Evolutionary conservation across 2,888 invertebrate species (phyloP).

Genomic region (Napeogenes sylphis): DNA sequence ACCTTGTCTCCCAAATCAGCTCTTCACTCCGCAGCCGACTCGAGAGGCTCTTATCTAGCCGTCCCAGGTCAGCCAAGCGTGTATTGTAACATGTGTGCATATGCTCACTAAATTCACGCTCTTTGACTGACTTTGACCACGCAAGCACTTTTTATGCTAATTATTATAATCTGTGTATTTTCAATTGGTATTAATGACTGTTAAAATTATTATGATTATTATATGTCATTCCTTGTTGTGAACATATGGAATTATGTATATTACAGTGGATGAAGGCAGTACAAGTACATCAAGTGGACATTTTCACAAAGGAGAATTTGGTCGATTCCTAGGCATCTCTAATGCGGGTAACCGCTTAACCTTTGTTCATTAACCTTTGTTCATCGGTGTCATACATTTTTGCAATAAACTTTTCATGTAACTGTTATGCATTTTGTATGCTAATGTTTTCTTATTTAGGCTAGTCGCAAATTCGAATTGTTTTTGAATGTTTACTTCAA

Average conservation of each 20-base stretch:
- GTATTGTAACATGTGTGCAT: conserved; percentile 40
- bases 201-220: background rate
- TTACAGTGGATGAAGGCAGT: conserved; percentile 77
- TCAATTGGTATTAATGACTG: conserved; percentile 29
- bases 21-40: conserved; percentile 74
- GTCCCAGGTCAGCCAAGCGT: conserved; percentile 75
- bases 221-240: conserved; percentile 25
- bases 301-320: conserved; percentile 73
- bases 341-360: conserved; percentile 75
- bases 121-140: conserved; percentile 46
- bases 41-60: conserved; percentile 79
- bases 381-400: conserved; percentile 51
- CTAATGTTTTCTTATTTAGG: conserved; percentile 34
- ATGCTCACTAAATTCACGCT: conserved; percentile 55
- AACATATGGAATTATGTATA: conserved; percentile 57
- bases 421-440: conserved; percentile 37
- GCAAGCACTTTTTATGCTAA: conserved; percentile 57
- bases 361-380: conserved; percentile 39
- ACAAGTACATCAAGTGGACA: conserved; percentile 63
- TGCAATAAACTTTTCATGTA: conserved; percentile 30
- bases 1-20: conserved; percentile 72
- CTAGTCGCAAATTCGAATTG: conserved; percentile 15
- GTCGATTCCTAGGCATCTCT: conserved; percentile 84
- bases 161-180: conserved; percentile 38
- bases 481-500: conserved; percentile 14